Conservation (phyloP, 2,113 vertebrate species). For the Ahaetulla prasina region DNA sequence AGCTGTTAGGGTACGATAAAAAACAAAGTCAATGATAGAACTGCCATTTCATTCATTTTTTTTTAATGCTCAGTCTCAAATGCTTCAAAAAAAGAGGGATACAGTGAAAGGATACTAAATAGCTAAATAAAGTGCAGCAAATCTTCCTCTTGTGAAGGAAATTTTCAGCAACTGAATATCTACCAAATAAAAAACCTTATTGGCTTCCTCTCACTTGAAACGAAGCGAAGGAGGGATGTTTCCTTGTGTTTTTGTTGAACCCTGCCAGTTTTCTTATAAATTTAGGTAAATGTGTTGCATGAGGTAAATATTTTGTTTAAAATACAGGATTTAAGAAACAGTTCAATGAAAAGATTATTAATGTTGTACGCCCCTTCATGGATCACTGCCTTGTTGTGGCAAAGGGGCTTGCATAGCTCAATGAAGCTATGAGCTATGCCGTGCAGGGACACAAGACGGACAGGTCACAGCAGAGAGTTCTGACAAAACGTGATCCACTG, state of each 20-base stretch:
- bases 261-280: background rate
- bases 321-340: background rate
- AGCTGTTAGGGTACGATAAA: constrained; percentile 74
- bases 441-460: too few relatives aligned
- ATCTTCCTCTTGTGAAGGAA: background rate
- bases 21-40: constrained; percentile 9
- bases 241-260: background rate
- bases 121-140: background rate
- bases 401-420: too few relatives aligned
- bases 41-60: background rate
- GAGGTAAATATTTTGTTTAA: background rate
- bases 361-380: too few relatives aligned
- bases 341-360: background rate
- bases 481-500: too few relatives aligned
- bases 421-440: too few relatives aligned
- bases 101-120: background rate
- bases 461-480: too few relatives aligned
- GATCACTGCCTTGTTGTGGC: too few relatives aligned
- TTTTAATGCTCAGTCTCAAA: background rate
- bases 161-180: background rate
- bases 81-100: background rate
- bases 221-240: background rate
- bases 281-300: background rate
- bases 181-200: background rate
- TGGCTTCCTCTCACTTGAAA: background rate